These are phyloP conservation scores for Ophonus ardosiacus DNA, from an alignment of 2,888 invertebrate species.

Conservation along the genomic window DNA sequence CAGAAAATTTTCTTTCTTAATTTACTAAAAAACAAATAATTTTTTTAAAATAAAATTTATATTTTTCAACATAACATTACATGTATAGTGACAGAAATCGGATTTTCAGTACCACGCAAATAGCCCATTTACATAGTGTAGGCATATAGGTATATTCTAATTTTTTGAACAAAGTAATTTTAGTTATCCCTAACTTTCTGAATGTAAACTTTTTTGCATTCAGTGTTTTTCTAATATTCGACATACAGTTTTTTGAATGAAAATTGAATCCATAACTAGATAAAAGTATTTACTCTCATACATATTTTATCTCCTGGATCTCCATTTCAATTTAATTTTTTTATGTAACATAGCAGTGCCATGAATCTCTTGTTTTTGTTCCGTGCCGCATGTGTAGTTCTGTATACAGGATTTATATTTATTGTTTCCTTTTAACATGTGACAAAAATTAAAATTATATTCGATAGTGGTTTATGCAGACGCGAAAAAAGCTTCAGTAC, in stretches of 20 bases:
- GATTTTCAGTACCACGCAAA: no score
- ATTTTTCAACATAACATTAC: no score
- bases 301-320: slow-evolving; percentile 28
- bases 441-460: not conserved
- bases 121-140: no score
- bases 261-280: slow-evolving; percentile 13
- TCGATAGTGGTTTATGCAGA: not conserved
- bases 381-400: not conserved
- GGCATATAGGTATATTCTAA: no score
- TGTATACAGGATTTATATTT: not conserved
- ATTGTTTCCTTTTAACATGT: not conserved
- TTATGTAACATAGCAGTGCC: not conserved
- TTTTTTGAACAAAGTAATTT: no score
- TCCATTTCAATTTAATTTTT: slow-evolving; percentile 20
- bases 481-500: no score
- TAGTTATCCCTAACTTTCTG: no score
- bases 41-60: no score
- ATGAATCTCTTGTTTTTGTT: slow-evolving; percentile 23
- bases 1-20: no score
- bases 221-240: not conserved
- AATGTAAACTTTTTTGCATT: no score
- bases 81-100: no score
- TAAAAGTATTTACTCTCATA: slow-evolving; percentile 6
- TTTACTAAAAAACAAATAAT: no score
- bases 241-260: not conserved